Evolutionary conservation across 2,888 invertebrate genomes (phyloP).

Genomic region (Alcis repandata): DNA sequence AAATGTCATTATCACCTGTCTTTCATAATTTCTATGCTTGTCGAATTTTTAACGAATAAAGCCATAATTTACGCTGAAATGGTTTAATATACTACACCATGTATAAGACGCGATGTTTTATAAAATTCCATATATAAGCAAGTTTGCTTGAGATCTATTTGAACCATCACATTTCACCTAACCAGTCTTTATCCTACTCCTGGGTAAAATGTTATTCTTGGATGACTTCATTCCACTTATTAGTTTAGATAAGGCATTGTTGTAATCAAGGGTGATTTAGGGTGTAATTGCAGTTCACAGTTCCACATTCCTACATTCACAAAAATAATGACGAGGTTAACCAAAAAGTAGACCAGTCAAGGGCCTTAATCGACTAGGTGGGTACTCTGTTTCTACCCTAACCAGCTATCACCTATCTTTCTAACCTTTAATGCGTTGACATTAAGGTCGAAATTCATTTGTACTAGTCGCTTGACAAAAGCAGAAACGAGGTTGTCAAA

Average conservation of each 20-base stretch:
- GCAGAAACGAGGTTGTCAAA: slow-evolving; percentile 33
- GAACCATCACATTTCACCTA: too few relatives aligned
- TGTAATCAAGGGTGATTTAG: slow-evolving; percentile 20
- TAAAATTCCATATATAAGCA: too few relatives aligned
- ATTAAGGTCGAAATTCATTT: slow-evolving; percentile 50
- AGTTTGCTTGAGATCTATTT: too few relatives aligned
- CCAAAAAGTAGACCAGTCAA: slow-evolving; percentile 69
- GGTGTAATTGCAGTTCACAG: slow-evolving; percentile 41
- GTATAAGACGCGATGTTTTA: too few relatives aligned
- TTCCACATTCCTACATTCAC: slow-evolving; percentile 44
- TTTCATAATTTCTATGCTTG: too few relatives aligned
- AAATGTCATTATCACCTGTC: too few relatives aligned
- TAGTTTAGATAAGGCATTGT: background rate
- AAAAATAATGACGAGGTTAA: slow-evolving; percentile 53
- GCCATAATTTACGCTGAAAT: too few relatives aligned
- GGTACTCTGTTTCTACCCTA: slow-evolving; percentile 30
- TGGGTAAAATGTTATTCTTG: too few relatives aligned
- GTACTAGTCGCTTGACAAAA: slow-evolving; percentile 3
- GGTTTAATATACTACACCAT: too few relatives aligned
- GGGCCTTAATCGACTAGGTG: slow-evolving; percentile 57
- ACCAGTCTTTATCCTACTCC: too few relatives aligned
- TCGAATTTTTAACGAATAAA: too few relatives aligned
- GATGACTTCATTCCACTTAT: slow-evolving; percentile 2
- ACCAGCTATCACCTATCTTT: slow-evolving; percentile 27
- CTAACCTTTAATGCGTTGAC: slow-evolving; percentile 38